Percentiles rank a stretch among this genome's conserved stretches.
Evolutionary conservation across 2,797 vertebrate species (phyloP).

Genomic region (Xenops minutus): DNA sequence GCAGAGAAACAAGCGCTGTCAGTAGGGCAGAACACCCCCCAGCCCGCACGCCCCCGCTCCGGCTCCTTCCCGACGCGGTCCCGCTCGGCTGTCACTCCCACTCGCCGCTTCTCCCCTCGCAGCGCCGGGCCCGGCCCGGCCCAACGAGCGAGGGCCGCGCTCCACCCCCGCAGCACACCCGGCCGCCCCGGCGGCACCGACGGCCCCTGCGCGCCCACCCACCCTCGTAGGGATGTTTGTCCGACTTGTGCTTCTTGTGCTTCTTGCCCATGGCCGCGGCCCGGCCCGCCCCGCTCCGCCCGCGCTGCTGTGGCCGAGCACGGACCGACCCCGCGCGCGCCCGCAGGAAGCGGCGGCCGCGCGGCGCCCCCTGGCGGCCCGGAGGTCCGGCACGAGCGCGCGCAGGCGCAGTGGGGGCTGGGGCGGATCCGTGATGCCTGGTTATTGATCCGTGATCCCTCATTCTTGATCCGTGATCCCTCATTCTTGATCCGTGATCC

Average conservation of each 20-base stretch:
- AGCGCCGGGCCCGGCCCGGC: background rate
- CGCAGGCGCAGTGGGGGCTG: background rate
- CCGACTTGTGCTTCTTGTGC: slow-evolving; percentile 95
- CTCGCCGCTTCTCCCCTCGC: background rate
- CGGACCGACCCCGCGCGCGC: background rate
- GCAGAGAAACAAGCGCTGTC: background rate
- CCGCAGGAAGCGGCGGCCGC: background rate
- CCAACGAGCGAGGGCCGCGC: background rate
- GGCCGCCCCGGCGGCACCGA: background rate
- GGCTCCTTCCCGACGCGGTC: background rate
- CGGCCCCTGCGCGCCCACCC: slow-evolving; percentile 15
- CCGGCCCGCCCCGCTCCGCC: slow-evolving; percentile 27
- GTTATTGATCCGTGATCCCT: no score
- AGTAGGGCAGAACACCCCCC: background rate
- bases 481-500: background rate
- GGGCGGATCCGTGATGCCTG: no score
- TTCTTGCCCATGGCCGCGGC: slow-evolving; percentile 91
- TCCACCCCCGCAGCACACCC: background rate
- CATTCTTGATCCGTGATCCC: no score
- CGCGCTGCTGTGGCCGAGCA: background rate
- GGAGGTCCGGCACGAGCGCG: background rate
- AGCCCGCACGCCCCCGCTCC: rapidly evolving
- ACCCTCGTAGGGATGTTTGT: slow-evolving; percentile 91
- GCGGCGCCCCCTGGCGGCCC: slow-evolving; percentile 52
- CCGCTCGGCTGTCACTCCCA: no score